phyloP scores from a whole-genome alignment of 2,888 invertebrate genomes.

The Conops quadrifasciatus region DNA sequence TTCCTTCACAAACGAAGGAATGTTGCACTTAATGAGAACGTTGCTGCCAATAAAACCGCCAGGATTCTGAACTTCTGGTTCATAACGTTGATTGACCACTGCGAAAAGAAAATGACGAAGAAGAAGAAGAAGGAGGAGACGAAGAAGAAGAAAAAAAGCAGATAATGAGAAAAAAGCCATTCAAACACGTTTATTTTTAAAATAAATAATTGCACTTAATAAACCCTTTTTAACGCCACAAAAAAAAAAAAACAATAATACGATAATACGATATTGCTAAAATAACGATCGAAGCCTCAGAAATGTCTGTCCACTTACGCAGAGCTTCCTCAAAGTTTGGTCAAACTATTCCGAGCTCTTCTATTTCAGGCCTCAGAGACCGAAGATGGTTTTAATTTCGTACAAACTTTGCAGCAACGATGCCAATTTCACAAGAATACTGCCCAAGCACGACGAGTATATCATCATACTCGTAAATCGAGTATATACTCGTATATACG shows the following conservation, averaged over 20 bases:
- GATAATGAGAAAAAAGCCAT: neutral
- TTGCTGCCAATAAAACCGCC: conserved; percentile 69
- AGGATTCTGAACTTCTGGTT: conserved; percentile 70
- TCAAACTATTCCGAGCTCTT: too few species aligned
- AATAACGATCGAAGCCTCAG: too few species aligned
- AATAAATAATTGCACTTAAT: neutral
- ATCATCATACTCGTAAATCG: too few species aligned
- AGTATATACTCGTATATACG: too few species aligned
- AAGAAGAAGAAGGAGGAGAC: neutral
- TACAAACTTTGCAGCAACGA: too few species aligned
- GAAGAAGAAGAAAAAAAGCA: neutral
- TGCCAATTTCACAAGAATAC: too few species aligned
- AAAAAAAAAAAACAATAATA: neutral
- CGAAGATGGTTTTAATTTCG: too few species aligned
- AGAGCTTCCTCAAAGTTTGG: too few species aligned
- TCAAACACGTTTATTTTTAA: neutral
- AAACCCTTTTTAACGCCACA: neutral
- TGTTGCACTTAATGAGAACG: conserved; percentile 69
- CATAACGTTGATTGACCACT: conserved; percentile 70
- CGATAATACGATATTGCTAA: too few species aligned
- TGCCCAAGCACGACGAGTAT: too few species aligned
- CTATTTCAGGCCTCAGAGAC: too few species aligned
- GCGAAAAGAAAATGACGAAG: conserved; percentile 48
- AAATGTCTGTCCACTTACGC: too few species aligned
- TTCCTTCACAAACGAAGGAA: conserved; percentile 69